A percentile compares a stretch with the other conserved stretches of the same genome.
These are phyloP conservation scores for Cerceris rybyensis DNA, from an alignment of 2,888 invertebrate species.

Conservation along the genomic window DNA sequence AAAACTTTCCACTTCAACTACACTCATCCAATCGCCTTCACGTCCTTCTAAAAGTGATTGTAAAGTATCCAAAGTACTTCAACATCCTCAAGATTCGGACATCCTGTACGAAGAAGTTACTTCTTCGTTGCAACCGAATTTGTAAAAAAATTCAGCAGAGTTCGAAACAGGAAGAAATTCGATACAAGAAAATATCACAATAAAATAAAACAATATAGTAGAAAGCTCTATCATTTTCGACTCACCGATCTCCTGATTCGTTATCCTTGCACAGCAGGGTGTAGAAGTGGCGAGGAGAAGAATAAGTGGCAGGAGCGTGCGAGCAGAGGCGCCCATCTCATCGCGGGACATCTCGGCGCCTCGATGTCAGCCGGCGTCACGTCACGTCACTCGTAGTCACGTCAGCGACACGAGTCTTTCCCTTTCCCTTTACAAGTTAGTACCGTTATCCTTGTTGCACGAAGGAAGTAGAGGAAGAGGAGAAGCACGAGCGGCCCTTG, in stretches of 20 bases:
- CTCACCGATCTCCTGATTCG: conserved; percentile 80
- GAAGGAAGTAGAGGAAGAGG: background rate
- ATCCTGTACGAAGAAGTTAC: no score
- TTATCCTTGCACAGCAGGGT: conserved; percentile 71
- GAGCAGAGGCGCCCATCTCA: conserved; percentile 63
- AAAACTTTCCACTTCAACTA: no score
- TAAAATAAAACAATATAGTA: background rate
- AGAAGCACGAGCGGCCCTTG: conserved; percentile 18
- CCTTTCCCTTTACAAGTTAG: background rate
- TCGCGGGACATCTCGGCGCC: conserved; percentile 69
- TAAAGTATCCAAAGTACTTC: no score
- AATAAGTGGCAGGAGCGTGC: conserved; percentile 55
- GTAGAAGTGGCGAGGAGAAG: conserved; percentile 60
- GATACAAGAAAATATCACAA: background rate
- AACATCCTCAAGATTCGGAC: no score
- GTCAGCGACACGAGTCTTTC: conserved; percentile 36
- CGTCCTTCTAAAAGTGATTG: no score
- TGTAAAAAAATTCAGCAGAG: background rate
- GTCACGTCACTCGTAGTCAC: conserved; percentile 48
- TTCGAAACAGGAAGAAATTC: background rate
- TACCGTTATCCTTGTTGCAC: background rate
- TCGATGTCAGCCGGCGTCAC: conserved; percentile 68
- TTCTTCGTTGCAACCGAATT: no score
- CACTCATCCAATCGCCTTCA: no score
- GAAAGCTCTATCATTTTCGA: conserved; percentile 30